Conservation (phyloP, 2,888 invertebrate species). For the Lamellibrachia columna region DNA sequence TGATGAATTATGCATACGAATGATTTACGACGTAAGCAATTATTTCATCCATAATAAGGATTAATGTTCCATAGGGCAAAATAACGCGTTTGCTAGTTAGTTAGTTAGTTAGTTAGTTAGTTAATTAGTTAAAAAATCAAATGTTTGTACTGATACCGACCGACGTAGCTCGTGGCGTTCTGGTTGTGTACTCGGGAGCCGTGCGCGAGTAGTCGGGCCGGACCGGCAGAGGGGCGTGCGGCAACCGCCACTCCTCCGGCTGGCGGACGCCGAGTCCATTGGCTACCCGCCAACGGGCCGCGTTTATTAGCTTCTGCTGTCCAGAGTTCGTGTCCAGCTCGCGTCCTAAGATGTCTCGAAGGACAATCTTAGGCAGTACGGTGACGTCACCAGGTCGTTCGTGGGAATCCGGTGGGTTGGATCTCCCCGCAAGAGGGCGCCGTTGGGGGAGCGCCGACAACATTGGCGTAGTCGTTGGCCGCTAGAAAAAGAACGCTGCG, state of each 20-base stretch:
- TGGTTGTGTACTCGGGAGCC: slow-evolving; percentile 16
- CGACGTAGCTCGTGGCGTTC: background rate
- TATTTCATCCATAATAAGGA: background rate
- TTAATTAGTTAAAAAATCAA: no score
- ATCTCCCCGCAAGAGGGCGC: background rate
- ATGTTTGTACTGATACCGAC: background rate
- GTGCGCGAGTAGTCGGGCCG: slow-evolving; percentile 48
- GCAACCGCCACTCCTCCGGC: slow-evolving; percentile 58
- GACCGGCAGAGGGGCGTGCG: slow-evolving; percentile 57
- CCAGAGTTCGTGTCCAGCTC: slow-evolving; percentile 56
- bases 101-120: background rate
- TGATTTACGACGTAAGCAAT: background rate
- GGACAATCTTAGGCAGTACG: slow-evolving; percentile 30
- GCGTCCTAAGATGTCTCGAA: slow-evolving; percentile 41
- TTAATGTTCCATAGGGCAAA: background rate
- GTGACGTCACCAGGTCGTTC: background rate
- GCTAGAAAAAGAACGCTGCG: background rate
- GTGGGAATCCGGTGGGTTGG: background rate
- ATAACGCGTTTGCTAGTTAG: background rate
- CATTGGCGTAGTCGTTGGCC: background rate
- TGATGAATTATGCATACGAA: background rate
- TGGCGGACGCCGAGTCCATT: slow-evolving; percentile 23
- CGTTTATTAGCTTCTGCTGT: slow-evolving; percentile 51
- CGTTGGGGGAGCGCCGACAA: background rate
- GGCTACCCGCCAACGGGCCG: slow-evolving; percentile 28